Evolutionary conservation across 2,888 invertebrate genomes (phyloP).

Genomic region (Mellilla xanthometata): DNA sequence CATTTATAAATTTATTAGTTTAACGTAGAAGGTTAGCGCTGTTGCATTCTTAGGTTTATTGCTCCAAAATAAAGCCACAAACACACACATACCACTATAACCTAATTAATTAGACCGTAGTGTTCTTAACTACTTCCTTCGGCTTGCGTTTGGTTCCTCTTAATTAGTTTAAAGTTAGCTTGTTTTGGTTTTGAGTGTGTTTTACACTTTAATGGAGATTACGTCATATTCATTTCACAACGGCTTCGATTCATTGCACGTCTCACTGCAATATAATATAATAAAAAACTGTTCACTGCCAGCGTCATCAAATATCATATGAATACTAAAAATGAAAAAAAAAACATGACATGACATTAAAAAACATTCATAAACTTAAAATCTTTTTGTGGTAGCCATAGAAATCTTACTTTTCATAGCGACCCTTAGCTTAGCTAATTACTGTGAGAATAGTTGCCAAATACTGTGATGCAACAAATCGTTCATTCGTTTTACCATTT

Average conservation of each 20-base stretch:
- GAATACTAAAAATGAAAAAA: too few relatives aligned
- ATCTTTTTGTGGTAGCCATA: too few relatives aligned
- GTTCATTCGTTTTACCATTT: not conserved
- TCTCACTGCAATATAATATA: conserved; percentile 30
- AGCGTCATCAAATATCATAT: not conserved
- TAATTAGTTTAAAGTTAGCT: conserved; percentile 20
- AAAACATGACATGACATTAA: too few relatives aligned
- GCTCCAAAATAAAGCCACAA: not conserved
- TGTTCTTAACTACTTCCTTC: conserved; percentile 15
- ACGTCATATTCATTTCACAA: conserved; percentile 3
- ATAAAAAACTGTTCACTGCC: conserved; percentile 1
- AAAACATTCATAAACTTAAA: too few relatives aligned
- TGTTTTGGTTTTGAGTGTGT: conserved; percentile 22
- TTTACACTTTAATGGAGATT: not conserved
- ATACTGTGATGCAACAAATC: not conserved
- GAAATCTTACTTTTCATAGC: too few relatives aligned
- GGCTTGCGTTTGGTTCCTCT: conserved; percentile 18
- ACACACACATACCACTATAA: conserved; percentile 3
- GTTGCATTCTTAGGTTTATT: too few relatives aligned
- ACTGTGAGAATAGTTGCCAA: not conserved
- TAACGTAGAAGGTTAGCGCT: not conserved
- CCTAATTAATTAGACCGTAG: conserved; percentile 6
- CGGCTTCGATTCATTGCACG: conserved; percentile 37
- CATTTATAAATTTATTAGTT: too few relatives aligned
- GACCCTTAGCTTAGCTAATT: not conserved